These are phyloP conservation scores for Hofmannophila pseudospretella DNA, from an alignment of 2,888 invertebrate genomes.

Conservation along the genomic window DNA sequence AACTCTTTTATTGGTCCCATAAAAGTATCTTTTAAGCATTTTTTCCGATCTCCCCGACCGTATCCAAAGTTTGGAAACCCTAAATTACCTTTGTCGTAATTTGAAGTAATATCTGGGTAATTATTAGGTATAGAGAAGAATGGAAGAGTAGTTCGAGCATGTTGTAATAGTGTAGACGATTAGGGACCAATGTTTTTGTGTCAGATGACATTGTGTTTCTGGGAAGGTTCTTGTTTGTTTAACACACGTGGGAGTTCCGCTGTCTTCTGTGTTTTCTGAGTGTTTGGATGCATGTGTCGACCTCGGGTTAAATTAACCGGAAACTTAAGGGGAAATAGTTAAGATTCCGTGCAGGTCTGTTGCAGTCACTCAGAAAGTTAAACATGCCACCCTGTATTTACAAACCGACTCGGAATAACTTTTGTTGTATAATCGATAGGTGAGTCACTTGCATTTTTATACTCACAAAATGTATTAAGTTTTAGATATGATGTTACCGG, in stretches of 20 bases:
- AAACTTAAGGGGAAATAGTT: slow-evolving; percentile 68
- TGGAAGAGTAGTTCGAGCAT: slow-evolving; percentile 34
- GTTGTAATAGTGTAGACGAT: slow-evolving; percentile 48
- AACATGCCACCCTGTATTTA: slow-evolving; percentile 33
- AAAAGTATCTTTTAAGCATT: slow-evolving; percentile 25
- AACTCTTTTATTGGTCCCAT: slow-evolving; percentile 41
- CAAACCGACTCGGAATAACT: slow-evolving; percentile 4
- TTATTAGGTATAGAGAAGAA: no score
- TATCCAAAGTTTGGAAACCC: slow-evolving; percentile 23
- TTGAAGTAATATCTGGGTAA: slow-evolving; percentile 28
- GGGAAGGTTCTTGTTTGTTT: slow-evolving; percentile 56
- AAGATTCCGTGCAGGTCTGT: slow-evolving; percentile 61
- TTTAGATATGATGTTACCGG: no score
- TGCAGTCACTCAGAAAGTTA: slow-evolving; percentile 49
- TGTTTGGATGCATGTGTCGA: slow-evolving; percentile 60
- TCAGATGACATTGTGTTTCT: slow-evolving; percentile 64
- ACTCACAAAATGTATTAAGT: no score
- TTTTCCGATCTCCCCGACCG: slow-evolving; percentile 23
- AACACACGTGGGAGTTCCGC: slow-evolving; percentile 62
- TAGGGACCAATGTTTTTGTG: slow-evolving; percentile 59
- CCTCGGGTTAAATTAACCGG: slow-evolving; percentile 71
- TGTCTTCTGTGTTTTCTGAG: slow-evolving; percentile 32
- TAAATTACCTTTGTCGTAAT: slow-evolving; percentile 34
- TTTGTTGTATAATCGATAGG: not conserved
- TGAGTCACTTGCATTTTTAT: not conserved